Percentiles rank a stretch among this genome's conserved stretches.
These are phyloP conservation scores for Trichonephila inaurata DNA, from an alignment of 1,140 invertebrate genomes.

Conservation along the genomic window DNA sequence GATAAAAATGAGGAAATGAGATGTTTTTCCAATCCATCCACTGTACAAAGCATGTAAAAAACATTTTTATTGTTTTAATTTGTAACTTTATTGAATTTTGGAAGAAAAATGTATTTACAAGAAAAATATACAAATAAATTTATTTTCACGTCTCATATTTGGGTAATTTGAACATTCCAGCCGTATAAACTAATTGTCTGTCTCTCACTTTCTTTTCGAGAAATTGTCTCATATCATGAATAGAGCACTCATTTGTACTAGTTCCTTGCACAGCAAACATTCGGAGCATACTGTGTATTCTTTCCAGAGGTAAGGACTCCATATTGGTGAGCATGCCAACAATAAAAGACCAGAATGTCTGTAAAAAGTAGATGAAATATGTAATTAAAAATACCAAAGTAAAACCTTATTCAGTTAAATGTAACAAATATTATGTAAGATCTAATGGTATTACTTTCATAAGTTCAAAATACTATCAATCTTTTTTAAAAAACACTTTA, in stretches of 20 bases:
- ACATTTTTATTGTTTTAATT: background rate
- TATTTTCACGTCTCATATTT: conserved; percentile 62
- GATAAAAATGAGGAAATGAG: conserved; percentile 78
- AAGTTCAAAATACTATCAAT: too few species aligned
- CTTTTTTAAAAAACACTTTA: too few species aligned
- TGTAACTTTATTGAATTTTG: background rate
- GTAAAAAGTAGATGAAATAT: background rate
- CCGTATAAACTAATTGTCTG: conserved; percentile 91
- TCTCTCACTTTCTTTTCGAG: conserved; percentile 95
- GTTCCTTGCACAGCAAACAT: conserved; percentile 95
- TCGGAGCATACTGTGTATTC: conserved; percentile 98
- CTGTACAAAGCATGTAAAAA: background rate
- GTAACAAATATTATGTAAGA: too few species aligned
- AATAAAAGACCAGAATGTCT: conserved; percentile 97
- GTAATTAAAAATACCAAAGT: too few species aligned
- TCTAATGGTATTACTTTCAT: too few species aligned
- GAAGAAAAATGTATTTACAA: background rate
- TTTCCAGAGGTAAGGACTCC: conserved; percentile 93
- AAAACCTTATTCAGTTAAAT: too few species aligned
- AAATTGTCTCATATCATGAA: conserved; percentile 93
- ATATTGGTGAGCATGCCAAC: conserved; percentile 98
- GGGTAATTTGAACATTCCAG: conserved; percentile 90
- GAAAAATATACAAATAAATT: background rate
- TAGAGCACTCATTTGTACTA: conserved; percentile 90
- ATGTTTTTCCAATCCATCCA: background rate